Evolutionary conservation across 1,140 invertebrate genomes (phyloP).

Genomic region (Drosophila melanogaster): Release_6_plus_ISO1_MT NC_004354.4:4535001-4535500

Average conservation of each 20-base stretch:
- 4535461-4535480: slow-evolving; percentile 61
- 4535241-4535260: neutral
- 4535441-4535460: slow-evolving; percentile 58
- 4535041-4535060: slow-evolving; percentile 66
- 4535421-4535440: slow-evolving; percentile 41
- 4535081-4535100: slow-evolving; percentile 74
- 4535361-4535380: neutral
- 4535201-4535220: slow-evolving; percentile 43
- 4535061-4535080: slow-evolving; percentile 69
- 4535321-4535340: neutral
- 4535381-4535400: neutral
- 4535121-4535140: slow-evolving; percentile 18
- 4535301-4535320: slow-evolving; percentile 14
- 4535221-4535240: slow-evolving; percentile 22
- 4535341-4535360: neutral
- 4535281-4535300: neutral
- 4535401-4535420: neutral
- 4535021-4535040: slow-evolving; percentile 42
- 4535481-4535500: slow-evolving; percentile 51
- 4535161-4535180: slow-evolving; percentile 17
- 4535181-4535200: slow-evolving; percentile 23
- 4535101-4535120: slow-evolving; percentile 73
- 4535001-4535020: slow-evolving; percentile 52
- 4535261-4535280: slow-evolving; percentile 1
- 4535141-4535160: slow-evolving; percentile 12